Conservation (phyloP, 2,888 invertebrate genomes). For the Amiota minor region DNA sequence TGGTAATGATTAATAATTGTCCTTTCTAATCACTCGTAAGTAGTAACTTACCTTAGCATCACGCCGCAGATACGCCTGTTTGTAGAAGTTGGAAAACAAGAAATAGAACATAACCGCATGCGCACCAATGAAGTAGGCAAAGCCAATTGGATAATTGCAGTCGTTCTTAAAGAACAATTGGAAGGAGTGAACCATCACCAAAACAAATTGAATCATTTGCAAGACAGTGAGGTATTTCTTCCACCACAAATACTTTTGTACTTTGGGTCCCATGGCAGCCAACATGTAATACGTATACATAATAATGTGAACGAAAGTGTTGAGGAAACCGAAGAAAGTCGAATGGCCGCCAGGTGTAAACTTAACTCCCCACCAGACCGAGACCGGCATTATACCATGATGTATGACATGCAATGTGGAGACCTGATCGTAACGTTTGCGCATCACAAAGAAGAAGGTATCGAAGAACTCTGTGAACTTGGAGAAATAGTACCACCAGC, state of each 20-base stretch:
- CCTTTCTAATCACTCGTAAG: background rate
- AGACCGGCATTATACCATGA: constrained; percentile 95
- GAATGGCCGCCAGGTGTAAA: constrained; percentile 93
- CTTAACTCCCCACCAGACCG: constrained; percentile 93
- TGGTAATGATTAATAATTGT: background rate
- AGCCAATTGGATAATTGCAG: constrained; percentile 91
- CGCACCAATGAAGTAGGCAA: constrained; percentile 92
- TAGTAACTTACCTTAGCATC: constrained; percentile 64
- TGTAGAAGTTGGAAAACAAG: constrained; percentile 94
- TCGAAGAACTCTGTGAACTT: constrained; percentile 96
- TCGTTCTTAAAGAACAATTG: constrained; percentile 87
- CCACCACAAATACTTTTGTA: constrained; percentile 95
- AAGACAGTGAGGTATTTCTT: constrained; percentile 92
- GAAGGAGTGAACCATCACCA: constrained; percentile 91
- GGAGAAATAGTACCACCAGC: constrained; percentile 96
- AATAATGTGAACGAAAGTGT: constrained; percentile 94
- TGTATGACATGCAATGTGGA: constrained; percentile 94
- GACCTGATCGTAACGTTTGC: constrained; percentile 94
- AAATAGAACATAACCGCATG: constrained; percentile 95
- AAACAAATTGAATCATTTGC: constrained; percentile 94
- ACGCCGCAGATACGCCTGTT: constrained; percentile 78
- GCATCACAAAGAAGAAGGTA: constrained; percentile 93
- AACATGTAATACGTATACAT: constrained; percentile 96
- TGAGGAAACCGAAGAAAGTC: constrained; percentile 93
- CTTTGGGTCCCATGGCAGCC: constrained; percentile 89